Percentiles rank a stretch among this genome's conserved stretches.
Evolutionary conservation across 2,113 vertebrate genomes (phyloP).

Genomic region (Xenopus tropicalis): UCB_Xtro_10.0 CM004451.2:55993001-55993500

Average conservation of each 20-base stretch:
- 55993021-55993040: conserved; percentile 95
- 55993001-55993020: conserved; percentile 93
- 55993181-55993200: conserved; percentile 69
- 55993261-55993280: conserved; percentile 95
- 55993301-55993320: conserved; percentile 95
- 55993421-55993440: no score
- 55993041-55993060: conserved; percentile 91
- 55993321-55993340: conserved; percentile 53
- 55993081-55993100: conserved; percentile 82
- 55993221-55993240: conserved; percentile 85
- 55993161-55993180: conserved; percentile 71
- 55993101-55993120: conserved; percentile 66
- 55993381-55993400: not conserved
- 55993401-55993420: not conserved
- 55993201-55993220: conserved; percentile 67
- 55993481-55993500: no score
- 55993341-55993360: not conserved
- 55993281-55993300: conserved; percentile 95
- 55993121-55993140: conserved; percentile 63
- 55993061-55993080: conserved; percentile 83
- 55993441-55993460: no score
- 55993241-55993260: conserved; percentile 91
- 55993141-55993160: conserved; percentile 66
- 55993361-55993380: not conserved
- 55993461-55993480: no score